phyloP scores from a whole-genome alignment of 2,888 invertebrate genomes.

The Drosophila borborema region DNA sequence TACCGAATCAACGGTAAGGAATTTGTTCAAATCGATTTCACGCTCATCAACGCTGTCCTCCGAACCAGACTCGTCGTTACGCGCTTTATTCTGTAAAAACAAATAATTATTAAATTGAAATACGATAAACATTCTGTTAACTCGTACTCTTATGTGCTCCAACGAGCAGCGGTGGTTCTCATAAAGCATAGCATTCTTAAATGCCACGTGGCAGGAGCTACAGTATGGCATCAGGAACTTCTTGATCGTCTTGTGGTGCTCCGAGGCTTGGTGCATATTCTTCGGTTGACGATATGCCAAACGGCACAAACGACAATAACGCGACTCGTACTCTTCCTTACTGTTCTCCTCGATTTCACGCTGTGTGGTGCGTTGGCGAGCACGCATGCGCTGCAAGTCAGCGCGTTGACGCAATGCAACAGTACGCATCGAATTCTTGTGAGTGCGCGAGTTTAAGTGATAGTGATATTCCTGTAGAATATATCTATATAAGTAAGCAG shows the following conservation, averaged over 20 bases:
- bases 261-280: slow-evolving; percentile 91
- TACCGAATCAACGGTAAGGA: slow-evolving; percentile 95
- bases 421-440: slow-evolving; percentile 90
- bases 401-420: slow-evolving; percentile 91
- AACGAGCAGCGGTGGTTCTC: slow-evolving; percentile 93
- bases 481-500: neutral
- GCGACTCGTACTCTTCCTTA: slow-evolving; percentile 88
- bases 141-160: slow-evolving; percentile 91
- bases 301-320: slow-evolving; percentile 91
- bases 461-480: slow-evolving; percentile 88
- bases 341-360: slow-evolving; percentile 91
- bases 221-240: slow-evolving; percentile 94
- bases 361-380: slow-evolving; percentile 92
- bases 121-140: neutral
- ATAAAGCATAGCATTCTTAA: slow-evolving; percentile 93
- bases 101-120: neutral
- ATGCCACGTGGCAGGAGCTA: slow-evolving; percentile 90
- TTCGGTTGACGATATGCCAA: slow-evolving; percentile 91
- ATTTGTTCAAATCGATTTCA: slow-evolving; percentile 92
- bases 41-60: slow-evolving; percentile 90
- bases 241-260: slow-evolving; percentile 93
- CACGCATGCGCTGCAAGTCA: slow-evolving; percentile 91
- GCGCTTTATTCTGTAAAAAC: slow-evolving; percentile 86
- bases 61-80: slow-evolving; percentile 86
- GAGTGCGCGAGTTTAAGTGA: slow-evolving; percentile 90